Evolutionary conservation across 2,113 vertebrate species (phyloP), one percentile per base, ranked within the genome.

Genomic region (Boulengerochromis microlepis): DNA sequence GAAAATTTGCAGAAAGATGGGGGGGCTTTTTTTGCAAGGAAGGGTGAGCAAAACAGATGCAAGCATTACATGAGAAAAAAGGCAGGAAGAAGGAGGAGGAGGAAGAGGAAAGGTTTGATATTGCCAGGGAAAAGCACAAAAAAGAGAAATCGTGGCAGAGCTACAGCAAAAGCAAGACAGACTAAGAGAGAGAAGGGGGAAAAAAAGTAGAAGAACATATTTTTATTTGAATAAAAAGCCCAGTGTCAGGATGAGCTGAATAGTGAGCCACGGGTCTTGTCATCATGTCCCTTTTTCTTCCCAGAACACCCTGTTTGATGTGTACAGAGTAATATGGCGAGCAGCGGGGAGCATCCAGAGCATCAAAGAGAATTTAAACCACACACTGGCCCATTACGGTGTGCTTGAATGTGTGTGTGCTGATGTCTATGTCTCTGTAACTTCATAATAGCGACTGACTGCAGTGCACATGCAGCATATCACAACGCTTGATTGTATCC

Each of bases 291-390:
- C 74, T 87, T 93, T 91, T 92, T 90, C 86, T 76, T 91, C 50
- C 81, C 81, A 86, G 86, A 94, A 93, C 89, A 89, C 91, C 88
- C 87, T 93, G 94, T 95, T 94, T 94, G 93, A 95, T 93, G 91
- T 94, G 91, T 89, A 83, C 94, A 86, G 82, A 87, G 91, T 92
- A 94, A 92, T 94, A 92, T 84, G 88, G 76, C 54, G 83, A 93
- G 74, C 92, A 92, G 93, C 15, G 1, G 92, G 94, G 80, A 91
- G 90, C 57, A 76, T 91, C 91, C 86, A 85, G 61, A 35, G 76
- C 92, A 94, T 95, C 94, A 95, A 95, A 95, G 93, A 90, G 56
- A 94, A 93, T 92, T 91, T 88, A 91, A 92, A 92, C 86, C 90
- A 78, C 94, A 90, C 91, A 92, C 83, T 86, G 81, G 89, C 81